Percentiles rank a stretch among this genome's conserved stretches.
These are phyloP conservation scores for Cerceris ruficornis DNA, from an alignment of 2,888 invertebrate genomes.

Conservation along the genomic window DNA sequence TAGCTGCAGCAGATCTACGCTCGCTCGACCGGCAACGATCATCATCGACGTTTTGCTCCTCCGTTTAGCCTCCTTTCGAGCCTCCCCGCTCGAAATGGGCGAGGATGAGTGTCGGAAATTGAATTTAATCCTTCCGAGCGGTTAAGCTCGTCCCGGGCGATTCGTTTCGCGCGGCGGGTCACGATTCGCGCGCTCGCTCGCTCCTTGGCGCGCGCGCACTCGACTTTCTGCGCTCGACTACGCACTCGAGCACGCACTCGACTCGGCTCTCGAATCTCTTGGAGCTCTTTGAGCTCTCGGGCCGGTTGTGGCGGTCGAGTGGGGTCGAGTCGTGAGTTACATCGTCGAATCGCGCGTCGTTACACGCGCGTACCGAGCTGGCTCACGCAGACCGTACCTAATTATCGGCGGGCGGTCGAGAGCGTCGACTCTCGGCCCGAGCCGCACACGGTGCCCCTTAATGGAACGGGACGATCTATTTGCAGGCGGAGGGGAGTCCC, in stretches of 20 bases:
- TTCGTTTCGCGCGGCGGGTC: conserved; percentile 70
- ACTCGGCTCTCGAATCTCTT: conserved; percentile 13
- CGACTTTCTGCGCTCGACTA: conserved; percentile 13
- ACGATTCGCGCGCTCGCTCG: conserved; percentile 37
- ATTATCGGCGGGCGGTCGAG: conserved; percentile 72
- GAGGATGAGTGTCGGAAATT: conserved; percentile 59
- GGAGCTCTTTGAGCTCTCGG: not conserved
- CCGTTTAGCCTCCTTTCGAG: not conserved
- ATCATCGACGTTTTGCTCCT: conserved; percentile 31
- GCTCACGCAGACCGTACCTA: conserved; percentile 67
- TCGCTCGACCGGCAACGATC: conserved; percentile 27
- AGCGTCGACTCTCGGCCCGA: conserved; percentile 24
- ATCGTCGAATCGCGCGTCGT: conserved; percentile 64
- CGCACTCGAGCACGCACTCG: conserved; percentile 18
- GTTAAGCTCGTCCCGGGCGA: conserved; percentile 49
- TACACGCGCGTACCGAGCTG: conserved; percentile 62
- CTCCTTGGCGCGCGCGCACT: conserved; percentile 1
- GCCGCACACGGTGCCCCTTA: conserved; percentile 58
- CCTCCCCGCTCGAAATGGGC: not conserved
- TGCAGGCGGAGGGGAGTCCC: conserved; percentile 32
- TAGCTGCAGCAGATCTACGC: not conserved
- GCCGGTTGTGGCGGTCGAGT: conserved; percentile 11
- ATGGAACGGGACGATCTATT: conserved; percentile 64
- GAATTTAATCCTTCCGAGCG: conserved; percentile 68
- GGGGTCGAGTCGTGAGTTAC: conserved; percentile 59